A percentile compares a stretch with the other conserved stretches of the same genome.
Conservation (phyloP, 1,140 invertebrate species). For the Leptestheria dahalacensis region DNA sequence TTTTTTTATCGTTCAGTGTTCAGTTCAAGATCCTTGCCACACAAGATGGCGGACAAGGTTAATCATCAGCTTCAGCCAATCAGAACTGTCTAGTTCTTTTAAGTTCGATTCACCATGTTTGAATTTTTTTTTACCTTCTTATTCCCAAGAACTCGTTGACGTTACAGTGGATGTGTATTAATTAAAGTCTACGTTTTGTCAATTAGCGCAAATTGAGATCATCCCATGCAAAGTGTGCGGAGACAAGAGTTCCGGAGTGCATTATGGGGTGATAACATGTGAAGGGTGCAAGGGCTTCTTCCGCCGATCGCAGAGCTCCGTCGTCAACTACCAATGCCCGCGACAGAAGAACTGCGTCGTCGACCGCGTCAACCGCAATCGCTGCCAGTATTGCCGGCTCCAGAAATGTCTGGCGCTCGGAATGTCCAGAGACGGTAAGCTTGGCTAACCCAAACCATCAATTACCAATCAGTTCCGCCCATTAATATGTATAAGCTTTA, state of each 20-base stretch:
- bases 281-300: slow-evolving; percentile 99
- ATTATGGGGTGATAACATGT: slow-evolving; percentile 98
- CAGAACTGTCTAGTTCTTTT: too few species aligned
- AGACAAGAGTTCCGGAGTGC: slow-evolving; percentile 96
- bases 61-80: too few species aligned
- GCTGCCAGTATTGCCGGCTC: slow-evolving; percentile 97
- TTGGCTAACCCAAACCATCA: neutral
- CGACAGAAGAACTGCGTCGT: slow-evolving; percentile 96
- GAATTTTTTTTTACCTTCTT: too few species aligned
- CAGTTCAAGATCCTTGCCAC: too few species aligned
- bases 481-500: too few species aligned
- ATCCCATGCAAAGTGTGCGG: slow-evolving; percentile 99
- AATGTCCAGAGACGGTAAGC: slow-evolving; percentile 96
- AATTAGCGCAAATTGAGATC: slow-evolving; percentile 98
- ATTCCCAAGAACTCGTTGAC: too few species aligned
- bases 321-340: slow-evolving; percentile 97
- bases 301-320: slow-evolving; percentile 85
- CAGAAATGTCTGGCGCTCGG: slow-evolving; percentile 98
- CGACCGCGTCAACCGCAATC: slow-evolving; percentile 92
- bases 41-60: too few species aligned
- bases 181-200: too few species aligned
- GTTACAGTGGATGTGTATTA: too few species aligned
- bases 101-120: too few species aligned
- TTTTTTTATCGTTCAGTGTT: too few species aligned
- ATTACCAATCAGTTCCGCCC: neutral